Evolutionary conservation across 2,113 vertebrate genomes (phyloP), one percentile per base, ranked within the genome.

Genomic region (Rhinolophus ferrumequinum): DNA sequence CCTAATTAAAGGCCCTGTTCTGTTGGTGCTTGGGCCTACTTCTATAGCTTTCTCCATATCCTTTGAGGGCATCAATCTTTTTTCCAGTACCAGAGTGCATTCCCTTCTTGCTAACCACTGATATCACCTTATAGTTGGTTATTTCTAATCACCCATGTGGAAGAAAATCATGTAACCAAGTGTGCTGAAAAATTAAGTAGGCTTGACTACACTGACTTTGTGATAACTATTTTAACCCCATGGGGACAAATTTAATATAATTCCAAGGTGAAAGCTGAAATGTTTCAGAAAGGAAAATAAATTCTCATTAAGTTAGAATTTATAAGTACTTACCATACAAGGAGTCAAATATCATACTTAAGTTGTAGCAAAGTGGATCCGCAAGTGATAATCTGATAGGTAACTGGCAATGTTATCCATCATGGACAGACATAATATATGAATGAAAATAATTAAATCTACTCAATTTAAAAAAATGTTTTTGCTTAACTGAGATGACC

Each of bases 101-200:
- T 13, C 22, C 18, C 47, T 72, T 79, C 35, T 84, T 80, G 24
- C 44, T 84, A 15, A 88, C 52, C 77, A 24, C 15, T 75, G 24
- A 50, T 69, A 67, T 75, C 33, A 67, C 38, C 41, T 30, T 94
- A 76, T 21, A 82, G 22, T 75, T 93, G 60, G 38, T 54, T 84
- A 28, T 58, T 93, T 88, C 82, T 88, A 81, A 88, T 92, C 30
- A 92, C 47, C 11, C 70, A 83, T 35, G 24, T 83, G 38, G 30
- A 94, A 93, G 24, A 72, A 91, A 83, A 58, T 8, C 28, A 79
- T 2, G 44, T 47, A 91, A 91, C 9, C 54, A 80, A 56, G 33
- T 86, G 22, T 54, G n/a, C 24, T 95, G 69, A 84, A 93, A 90
- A 90, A 75, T 93, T 58, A 84, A 95, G 75, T 84, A 18, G 26